phyloP scores from a whole-genome alignment of 2,797 vertebrate species.

The Sebastes diploproa region DNA sequence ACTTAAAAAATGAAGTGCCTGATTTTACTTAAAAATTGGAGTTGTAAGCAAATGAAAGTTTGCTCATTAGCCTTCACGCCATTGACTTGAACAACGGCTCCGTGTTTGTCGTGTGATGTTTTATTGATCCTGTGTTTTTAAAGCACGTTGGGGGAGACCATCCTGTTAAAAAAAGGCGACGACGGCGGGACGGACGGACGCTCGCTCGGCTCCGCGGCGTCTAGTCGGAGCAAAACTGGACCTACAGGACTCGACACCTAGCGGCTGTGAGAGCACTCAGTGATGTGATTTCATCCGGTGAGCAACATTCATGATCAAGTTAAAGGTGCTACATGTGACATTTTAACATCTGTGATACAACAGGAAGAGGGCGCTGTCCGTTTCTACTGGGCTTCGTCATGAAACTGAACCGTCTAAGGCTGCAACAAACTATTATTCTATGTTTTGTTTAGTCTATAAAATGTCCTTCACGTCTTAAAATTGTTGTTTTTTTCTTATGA shows the following conservation, averaged over 20 bases:
- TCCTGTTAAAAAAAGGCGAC: too few relatives aligned
- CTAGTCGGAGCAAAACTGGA: slow-evolving; percentile 41
- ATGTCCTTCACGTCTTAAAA: not conserved
- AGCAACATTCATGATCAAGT: slow-evolving; percentile 24
- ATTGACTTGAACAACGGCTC: slow-evolving; percentile 39
- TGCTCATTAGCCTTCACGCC: slow-evolving; percentile 38
- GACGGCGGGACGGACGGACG: not conserved
- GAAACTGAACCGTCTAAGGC: not conserved
- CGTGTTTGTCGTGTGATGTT: not conserved
- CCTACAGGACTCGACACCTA: slow-evolving; percentile 21
- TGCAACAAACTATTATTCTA: not conserved
- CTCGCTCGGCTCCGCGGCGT: not conserved
- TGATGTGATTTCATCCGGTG: not conserved
- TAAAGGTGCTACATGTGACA: slow-evolving; percentile 42
- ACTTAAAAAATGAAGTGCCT: slow-evolving; percentile 66
- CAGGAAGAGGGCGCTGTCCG: too few relatives aligned
- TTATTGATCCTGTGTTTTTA: not conserved
- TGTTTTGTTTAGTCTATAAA: not conserved
- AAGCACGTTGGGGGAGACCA: not conserved
- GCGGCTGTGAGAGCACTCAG: not conserved
- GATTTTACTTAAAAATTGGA: slow-evolving; percentile 27
- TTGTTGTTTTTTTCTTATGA: not conserved
- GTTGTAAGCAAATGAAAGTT: slow-evolving; percentile 14
- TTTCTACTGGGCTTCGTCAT: not conserved
- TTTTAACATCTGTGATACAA: slow-evolving; percentile 17